These are phyloP conservation scores for Mimachlamys varia DNA, from an alignment of 2,888 invertebrate genomes.

Conservation along the genomic window DNA sequence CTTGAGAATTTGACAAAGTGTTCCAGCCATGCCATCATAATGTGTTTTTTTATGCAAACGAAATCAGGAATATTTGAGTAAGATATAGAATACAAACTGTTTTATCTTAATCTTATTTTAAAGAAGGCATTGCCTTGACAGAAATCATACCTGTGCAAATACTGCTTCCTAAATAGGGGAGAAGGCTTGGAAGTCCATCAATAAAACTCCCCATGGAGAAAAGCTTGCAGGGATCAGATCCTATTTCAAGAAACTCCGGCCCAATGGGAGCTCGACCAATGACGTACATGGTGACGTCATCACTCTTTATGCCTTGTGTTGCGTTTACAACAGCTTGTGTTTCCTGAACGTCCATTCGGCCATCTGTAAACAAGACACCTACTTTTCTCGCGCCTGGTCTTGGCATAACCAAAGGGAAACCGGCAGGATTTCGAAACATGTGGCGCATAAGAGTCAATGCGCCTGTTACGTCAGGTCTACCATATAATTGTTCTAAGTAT, in stretches of 20 bases:
- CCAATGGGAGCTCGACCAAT: constrained; percentile 59
- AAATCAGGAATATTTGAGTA: no score
- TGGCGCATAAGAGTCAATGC: constrained; percentile 61
- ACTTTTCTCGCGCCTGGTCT: constrained; percentile 58
- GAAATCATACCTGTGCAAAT: constrained; percentile 58
- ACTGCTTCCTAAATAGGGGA: constrained; percentile 65
- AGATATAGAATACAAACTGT: no score
- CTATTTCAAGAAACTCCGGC: constrained; percentile 60
- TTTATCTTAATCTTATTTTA: no score
- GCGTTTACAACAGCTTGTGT: constrained; percentile 50
- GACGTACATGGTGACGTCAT: constrained; percentile 61
- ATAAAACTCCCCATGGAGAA: constrained; percentile 65
- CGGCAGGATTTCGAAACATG: constrained; percentile 64
- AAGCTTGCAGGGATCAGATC: constrained; percentile 60
- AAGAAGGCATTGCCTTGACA: neutral
- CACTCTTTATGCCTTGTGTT: constrained; percentile 52
- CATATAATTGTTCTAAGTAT: constrained; percentile 54
- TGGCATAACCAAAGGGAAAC: constrained; percentile 53
- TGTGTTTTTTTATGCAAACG: no score
- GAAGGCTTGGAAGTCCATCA: constrained; percentile 60
- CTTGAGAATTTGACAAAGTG: no score
- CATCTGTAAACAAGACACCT: constrained; percentile 64
- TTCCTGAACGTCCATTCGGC: constrained; percentile 50
- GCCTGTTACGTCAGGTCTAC: constrained; percentile 58
- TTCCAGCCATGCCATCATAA: no score